Percentiles rank a stretch among this genome's conserved stretches.
Evolutionary conservation across 2,797 vertebrate genomes (phyloP).

Genomic region (Enoplosus armatus): DNA sequence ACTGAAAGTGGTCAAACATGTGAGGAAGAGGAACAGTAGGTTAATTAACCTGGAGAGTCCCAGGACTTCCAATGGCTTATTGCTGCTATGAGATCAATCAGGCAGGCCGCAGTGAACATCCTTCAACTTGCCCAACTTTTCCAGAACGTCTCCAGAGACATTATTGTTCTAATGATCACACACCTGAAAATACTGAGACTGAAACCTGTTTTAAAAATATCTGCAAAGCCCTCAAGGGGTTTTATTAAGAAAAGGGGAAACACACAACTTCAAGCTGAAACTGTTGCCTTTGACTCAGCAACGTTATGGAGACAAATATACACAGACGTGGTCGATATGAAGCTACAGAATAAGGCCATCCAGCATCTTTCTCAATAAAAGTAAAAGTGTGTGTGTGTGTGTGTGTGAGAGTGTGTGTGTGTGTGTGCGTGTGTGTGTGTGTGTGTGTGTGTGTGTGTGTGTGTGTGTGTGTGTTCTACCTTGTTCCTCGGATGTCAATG

Average conservation of each 20-base stretch:
- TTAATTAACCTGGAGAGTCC: constrained; percentile 32
- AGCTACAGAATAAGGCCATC: too few relatives aligned
- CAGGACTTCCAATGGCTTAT: not conserved
- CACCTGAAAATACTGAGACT: too few relatives aligned
- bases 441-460: too few relatives aligned
- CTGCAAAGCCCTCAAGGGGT: too few relatives aligned
- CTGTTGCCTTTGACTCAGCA: not conserved
- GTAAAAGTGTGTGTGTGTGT: too few relatives aligned
- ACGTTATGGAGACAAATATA: not conserved
- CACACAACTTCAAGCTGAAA: not conserved
- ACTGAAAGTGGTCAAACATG: constrained; percentile 22
- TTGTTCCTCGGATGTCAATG: constrained; percentile 85
- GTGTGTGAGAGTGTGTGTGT: too few relatives aligned
- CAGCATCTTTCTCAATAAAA: too few relatives aligned
- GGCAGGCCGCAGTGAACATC: not conserved
- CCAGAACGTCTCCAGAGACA: not conserved
- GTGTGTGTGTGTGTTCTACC: constrained; percentile 69
- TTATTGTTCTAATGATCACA: not conserved
- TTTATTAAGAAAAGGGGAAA: not conserved
- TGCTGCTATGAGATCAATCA: fast-evolving
- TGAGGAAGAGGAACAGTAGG: not conserved
- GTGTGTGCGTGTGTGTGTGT: too few relatives aligned
- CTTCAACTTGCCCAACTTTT: not conserved
- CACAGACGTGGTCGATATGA: too few relatives aligned
- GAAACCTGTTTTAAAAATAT: not conserved